These are phyloP conservation scores for Cheilosia vernalis DNA, from an alignment of 2,888 invertebrate genomes.

Conservation along the genomic window DNA sequence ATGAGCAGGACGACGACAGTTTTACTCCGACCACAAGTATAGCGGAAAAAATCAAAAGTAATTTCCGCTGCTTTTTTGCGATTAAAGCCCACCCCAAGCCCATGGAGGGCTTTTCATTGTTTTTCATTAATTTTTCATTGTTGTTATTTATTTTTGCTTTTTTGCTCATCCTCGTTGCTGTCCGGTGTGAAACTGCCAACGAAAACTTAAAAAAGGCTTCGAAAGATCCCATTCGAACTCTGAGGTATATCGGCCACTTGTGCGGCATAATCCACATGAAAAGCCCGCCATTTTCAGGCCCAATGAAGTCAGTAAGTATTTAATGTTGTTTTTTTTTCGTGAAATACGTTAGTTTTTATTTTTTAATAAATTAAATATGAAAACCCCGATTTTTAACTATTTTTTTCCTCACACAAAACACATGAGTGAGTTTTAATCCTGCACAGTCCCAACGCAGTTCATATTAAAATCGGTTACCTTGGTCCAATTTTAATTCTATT, in stretches of 20 bases:
- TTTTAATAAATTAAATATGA: slow-evolving; percentile 6
- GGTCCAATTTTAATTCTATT: neutral
- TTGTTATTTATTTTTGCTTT: slow-evolving; percentile 33
- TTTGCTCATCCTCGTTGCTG: slow-evolving; percentile 32
- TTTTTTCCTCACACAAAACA: slow-evolving; percentile 35
- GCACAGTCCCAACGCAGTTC: slow-evolving; percentile 33
- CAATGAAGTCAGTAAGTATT: slow-evolving; percentile 86
- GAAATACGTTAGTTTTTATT: neutral
- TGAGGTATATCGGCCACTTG: slow-evolving; percentile 80
- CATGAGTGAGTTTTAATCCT: slow-evolving; percentile 54
- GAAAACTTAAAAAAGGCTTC: slow-evolving; percentile 77
- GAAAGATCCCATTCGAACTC: slow-evolving; percentile 81
- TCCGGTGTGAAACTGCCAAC: neutral
- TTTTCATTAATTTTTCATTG: slow-evolving; percentile 55
- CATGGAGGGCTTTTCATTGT: slow-evolving; percentile 36
- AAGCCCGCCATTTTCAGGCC: slow-evolving; percentile 86
- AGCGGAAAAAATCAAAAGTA: slow-evolving; percentile 82
- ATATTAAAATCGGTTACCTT: neutral
- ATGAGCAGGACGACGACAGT: slow-evolving; percentile 58
- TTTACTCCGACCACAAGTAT: slow-evolving; percentile 79
- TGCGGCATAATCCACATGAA: slow-evolving; percentile 79
- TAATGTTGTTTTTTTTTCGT: slow-evolving; percentile 6
- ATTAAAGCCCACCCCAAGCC: neutral
- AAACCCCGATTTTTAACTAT: slow-evolving; percentile 25
- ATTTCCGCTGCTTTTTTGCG: slow-evolving; percentile 59